Conservation (phyloP, 1,140 invertebrate genomes). For the Drosophila tropicalis region DNA sequence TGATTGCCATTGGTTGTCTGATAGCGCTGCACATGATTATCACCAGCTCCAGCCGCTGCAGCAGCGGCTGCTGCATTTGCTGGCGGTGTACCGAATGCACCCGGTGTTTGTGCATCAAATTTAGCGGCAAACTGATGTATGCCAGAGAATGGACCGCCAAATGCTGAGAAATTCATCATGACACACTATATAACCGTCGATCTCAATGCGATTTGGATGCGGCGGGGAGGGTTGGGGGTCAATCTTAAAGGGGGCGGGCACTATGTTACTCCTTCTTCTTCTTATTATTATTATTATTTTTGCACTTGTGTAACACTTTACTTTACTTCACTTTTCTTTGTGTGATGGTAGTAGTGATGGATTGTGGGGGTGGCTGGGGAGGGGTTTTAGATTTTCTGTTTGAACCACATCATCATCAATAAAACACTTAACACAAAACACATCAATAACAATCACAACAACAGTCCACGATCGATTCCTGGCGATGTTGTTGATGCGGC, state of each 20-base stretch:
- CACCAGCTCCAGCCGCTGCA: slow-evolving; percentile 62
- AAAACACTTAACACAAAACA: slow-evolving; percentile 37
- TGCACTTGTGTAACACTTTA: slow-evolving; percentile 57
- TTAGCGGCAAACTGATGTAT: slow-evolving; percentile 83
- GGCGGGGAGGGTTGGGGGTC: slow-evolving; percentile 12
- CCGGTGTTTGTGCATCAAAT: slow-evolving; percentile 81
- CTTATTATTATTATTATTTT: not conserved
- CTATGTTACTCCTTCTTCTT: slow-evolving; percentile 1
- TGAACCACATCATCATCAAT: not conserved
- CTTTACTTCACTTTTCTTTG: slow-evolving; percentile 38
- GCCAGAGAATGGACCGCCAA: slow-evolving; percentile 82
- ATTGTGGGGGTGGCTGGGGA: slow-evolving; percentile 14
- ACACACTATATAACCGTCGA: slow-evolving; percentile 36
- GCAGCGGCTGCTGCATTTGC: slow-evolving; percentile 70
- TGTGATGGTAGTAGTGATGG: slow-evolving; percentile 13
- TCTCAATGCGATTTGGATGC: not conserved
- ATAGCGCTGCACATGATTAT: slow-evolving; percentile 83
- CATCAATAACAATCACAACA: slow-evolving; percentile 30
- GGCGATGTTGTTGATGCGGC: slow-evolving; percentile 43
- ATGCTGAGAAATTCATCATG: slow-evolving; percentile 83
- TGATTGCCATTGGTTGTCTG: slow-evolving; percentile 83
- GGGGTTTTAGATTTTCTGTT: slow-evolving; percentile 2
- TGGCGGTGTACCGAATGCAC: slow-evolving; percentile 79
- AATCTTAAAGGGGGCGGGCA: not conserved
- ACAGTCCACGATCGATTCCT: slow-evolving; percentile 36